phyloP scores from a whole-genome alignment of 2,888 invertebrate genomes.

The Acrobasis repandana region DNA sequence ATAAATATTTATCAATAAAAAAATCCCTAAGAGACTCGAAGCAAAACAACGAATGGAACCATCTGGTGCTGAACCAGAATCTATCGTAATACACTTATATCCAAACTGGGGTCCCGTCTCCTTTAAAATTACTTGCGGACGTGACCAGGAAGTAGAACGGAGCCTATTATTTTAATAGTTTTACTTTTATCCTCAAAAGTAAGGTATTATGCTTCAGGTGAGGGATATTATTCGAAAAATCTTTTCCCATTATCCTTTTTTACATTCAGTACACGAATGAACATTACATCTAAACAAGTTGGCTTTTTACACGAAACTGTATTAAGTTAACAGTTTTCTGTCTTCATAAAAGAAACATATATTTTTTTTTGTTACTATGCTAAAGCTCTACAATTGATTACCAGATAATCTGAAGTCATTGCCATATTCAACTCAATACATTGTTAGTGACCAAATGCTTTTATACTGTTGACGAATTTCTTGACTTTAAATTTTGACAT shows the following conservation, averaged over 20 bases:
- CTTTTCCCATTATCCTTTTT: slow-evolving; percentile 25
- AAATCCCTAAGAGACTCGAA: neutral
- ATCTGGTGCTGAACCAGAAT: slow-evolving; percentile 51
- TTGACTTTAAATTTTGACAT: too few relatives aligned
- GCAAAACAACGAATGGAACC: slow-evolving; percentile 37
- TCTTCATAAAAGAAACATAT: too few relatives aligned
- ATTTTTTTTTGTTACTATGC: too few relatives aligned
- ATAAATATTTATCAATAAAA: slow-evolving; percentile 10
- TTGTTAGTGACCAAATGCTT: too few relatives aligned
- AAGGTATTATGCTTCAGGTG: slow-evolving; percentile 35
- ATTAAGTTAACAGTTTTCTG: too few relatives aligned
- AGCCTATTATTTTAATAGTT: slow-evolving; percentile 63
- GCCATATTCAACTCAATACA: too few relatives aligned
- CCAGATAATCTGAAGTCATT: too few relatives aligned
- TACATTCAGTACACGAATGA: neutral
- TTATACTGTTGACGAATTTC: too few relatives aligned
- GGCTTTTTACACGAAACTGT: neutral
- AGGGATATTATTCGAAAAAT: slow-evolving; percentile 32
- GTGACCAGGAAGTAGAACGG: slow-evolving; percentile 61
- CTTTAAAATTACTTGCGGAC: slow-evolving; percentile 69
- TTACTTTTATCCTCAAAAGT: slow-evolving; percentile 51
- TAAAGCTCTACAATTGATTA: too few relatives aligned
- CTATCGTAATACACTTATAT: slow-evolving; percentile 49
- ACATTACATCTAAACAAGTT: neutral
- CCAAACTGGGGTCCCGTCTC: slow-evolving; percentile 39